Evolutionary conservation across 2,113 vertebrate species (phyloP).

Genomic region (Microcebus jonahi): DNA sequence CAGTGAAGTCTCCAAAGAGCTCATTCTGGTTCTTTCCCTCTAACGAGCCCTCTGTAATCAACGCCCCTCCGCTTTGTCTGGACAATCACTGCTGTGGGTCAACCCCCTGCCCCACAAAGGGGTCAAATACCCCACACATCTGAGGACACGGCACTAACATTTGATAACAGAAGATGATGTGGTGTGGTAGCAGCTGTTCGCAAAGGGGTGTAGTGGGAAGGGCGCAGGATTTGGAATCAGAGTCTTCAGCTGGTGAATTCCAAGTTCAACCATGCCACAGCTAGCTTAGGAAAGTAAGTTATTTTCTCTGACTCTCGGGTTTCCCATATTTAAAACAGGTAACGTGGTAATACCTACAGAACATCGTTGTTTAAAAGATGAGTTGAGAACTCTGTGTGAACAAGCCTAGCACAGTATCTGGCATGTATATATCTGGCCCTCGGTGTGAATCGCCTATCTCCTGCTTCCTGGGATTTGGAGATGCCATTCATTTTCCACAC

Average conservation of each 20-base stretch:
- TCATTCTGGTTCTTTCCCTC: background rate
- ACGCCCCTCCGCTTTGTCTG: background rate
- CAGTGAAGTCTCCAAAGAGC: background rate
- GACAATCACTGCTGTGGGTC: background rate
- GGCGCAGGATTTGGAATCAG: background rate
- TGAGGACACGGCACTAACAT: background rate
- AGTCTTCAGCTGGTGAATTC: background rate
- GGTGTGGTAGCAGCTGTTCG: fast-evolving
- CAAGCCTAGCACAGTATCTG: background rate
- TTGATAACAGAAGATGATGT: fast-evolving
- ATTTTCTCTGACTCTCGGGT: background rate
- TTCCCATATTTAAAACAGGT: background rate
- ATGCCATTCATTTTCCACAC: background rate
- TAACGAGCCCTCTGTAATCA: background rate
- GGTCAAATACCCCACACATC: background rate
- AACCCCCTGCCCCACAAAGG: background rate
- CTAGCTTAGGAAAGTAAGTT: background rate
- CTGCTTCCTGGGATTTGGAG: background rate
- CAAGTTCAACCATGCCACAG: background rate
- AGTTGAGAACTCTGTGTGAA: background rate
- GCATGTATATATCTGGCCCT: background rate
- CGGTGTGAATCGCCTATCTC: fast-evolving
- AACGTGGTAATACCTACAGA: background rate
- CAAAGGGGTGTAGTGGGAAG: background rate
- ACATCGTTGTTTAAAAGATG: background rate